These are phyloP conservation scores for Rhabditophanes sp. DNA, from an alignment of 2,888 invertebrate genomes.

Conservation along the genomic window DNA sequence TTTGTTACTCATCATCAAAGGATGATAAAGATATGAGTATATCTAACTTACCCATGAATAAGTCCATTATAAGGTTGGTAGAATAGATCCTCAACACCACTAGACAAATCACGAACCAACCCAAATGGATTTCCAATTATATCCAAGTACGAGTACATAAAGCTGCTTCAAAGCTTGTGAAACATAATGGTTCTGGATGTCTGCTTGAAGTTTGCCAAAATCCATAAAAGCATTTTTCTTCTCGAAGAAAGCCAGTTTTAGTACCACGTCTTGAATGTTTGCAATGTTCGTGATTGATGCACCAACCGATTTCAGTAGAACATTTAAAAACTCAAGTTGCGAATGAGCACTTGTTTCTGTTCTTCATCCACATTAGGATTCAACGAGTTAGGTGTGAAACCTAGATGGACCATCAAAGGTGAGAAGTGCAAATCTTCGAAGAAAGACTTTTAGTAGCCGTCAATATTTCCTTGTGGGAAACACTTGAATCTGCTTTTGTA, in stretches of 20 bases:
- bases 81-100: constrained; percentile 92
- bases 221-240: constrained; percentile 67
- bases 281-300: constrained; percentile 89
- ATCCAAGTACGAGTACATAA: constrained; percentile 89
- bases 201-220: constrained; percentile 64
- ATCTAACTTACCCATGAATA: no score
- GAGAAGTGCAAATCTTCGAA: constrained; percentile 90
- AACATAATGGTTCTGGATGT: constrained; percentile 74
- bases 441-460: constrained; percentile 72
- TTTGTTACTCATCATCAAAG: constrained; percentile 94
- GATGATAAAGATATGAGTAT: no score
- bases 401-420: constrained; percentile 58
- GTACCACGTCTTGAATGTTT: no score
- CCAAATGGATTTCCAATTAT: constrained; percentile 99
- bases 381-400: not conserved
- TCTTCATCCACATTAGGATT: no score
- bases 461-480: constrained; percentile 60
- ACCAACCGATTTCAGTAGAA: constrained; percentile 81
- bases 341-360: no score
- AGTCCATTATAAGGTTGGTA: constrained; percentile 99
- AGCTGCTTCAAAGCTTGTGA: constrained; percentile 63
- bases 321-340: constrained; percentile 57
- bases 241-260: constrained; percentile 83
- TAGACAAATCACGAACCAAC: constrained; percentile 75
- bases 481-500: constrained; percentile 58